phyloP scores from a whole-genome alignment of 2,888 invertebrate genomes.

The Cordylochernes scorpioides region DNA sequence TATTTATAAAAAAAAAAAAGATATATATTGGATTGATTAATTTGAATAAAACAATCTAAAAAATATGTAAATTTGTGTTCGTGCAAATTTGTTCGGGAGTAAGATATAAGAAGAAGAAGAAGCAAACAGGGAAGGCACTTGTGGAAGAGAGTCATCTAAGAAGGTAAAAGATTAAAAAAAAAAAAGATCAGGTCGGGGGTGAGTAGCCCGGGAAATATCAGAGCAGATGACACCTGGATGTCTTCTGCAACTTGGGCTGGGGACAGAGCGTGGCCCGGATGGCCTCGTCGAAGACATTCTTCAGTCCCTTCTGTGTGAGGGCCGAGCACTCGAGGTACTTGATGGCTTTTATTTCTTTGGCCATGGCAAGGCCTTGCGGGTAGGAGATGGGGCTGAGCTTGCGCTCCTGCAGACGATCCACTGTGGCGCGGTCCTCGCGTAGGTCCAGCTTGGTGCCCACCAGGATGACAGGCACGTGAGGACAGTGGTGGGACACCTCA shows the following conservation, averaged over 20 bases:
- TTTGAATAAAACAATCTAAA: too few species aligned
- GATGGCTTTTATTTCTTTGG: constrained; percentile 81
- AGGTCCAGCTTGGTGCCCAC: constrained; percentile 94
- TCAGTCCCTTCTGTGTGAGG: constrained; percentile 85
- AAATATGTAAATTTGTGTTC: too few species aligned
- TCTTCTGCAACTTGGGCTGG: constrained; percentile 56
- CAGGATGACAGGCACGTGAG: constrained; percentile 92
- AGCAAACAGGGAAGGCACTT: too few species aligned
- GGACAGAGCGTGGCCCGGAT: constrained; percentile 93
- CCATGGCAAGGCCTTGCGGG: constrained; percentile 86
- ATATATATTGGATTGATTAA: too few species aligned
- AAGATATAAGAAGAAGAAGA: too few species aligned
- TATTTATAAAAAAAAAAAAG: too few species aligned
- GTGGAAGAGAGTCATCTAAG: too few species aligned
- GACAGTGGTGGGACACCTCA: constrained; percentile 96
- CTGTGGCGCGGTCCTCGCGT: constrained; percentile 78
- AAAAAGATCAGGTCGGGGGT: too few species aligned
- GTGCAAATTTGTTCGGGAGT: too few species aligned
- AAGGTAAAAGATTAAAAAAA: too few species aligned
- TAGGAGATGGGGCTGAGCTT: constrained; percentile 89
- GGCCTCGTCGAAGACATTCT: constrained; percentile 97
- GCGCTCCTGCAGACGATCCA: constrained; percentile 88
- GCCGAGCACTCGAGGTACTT: constrained; percentile 96
- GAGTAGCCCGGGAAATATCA: too few species aligned
- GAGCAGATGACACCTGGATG: constrained; percentile 36